Percentiles rank a stretch among this genome's conserved stretches.
Conservation (phyloP, 2,888 invertebrate species). For the Clunio marinus region DNA sequence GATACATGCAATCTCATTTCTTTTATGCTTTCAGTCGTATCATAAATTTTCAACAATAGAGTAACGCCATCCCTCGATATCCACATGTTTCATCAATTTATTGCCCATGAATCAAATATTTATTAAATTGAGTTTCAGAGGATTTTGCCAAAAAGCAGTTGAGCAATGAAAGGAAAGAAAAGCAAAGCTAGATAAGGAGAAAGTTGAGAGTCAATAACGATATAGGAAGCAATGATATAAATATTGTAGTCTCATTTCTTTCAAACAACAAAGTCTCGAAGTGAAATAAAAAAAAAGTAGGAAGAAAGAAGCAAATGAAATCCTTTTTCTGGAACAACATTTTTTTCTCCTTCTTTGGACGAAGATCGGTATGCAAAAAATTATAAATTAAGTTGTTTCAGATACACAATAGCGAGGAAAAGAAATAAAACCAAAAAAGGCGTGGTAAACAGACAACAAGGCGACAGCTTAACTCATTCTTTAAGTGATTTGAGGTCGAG, state of each 20-base stretch:
- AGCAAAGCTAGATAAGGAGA: too few relatives aligned
- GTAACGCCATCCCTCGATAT: not conserved
- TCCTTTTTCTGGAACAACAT: not conserved
- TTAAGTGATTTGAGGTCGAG: not conserved
- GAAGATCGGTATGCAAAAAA: not conserved
- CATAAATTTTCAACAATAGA: constrained; percentile 27
- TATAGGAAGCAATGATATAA: not conserved
- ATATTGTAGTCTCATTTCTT: not conserved
- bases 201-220: constrained; percentile 13
- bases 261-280: not conserved
- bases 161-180: too few relatives aligned
- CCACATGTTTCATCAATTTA: constrained; percentile 25
- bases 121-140: constrained; percentile 19
- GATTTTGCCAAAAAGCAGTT: not conserved
- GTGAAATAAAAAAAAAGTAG: not conserved
- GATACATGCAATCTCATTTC: not conserved
- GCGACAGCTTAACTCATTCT: constrained; percentile 11
- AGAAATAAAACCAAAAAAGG: constrained; percentile 6
- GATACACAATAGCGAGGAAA: not conserved
- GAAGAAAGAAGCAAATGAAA: too few relatives aligned
- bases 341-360: not conserved
- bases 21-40: not conserved
- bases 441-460: constrained; percentile 12
- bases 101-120: constrained; percentile 22
- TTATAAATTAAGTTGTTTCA: constrained; percentile 9